Evolutionary conservation across 1,140 invertebrate genomes (phyloP).

Genomic region (Bombus ignitus): DNA sequence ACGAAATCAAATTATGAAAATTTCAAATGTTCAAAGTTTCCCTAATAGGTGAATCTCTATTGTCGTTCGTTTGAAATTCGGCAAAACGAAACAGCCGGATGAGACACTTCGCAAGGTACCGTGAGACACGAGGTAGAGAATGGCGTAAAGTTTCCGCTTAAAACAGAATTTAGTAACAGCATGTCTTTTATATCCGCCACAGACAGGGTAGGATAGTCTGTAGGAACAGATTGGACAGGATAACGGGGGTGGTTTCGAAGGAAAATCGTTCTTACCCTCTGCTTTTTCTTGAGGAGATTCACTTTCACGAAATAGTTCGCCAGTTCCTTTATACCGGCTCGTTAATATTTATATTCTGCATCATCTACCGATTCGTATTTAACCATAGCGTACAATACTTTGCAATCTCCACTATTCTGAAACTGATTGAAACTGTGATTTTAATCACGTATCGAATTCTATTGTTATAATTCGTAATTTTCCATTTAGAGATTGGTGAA

Average conservation of each 20-base stretch:
- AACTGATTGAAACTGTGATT: background rate
- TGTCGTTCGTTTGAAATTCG: constrained; percentile 40
- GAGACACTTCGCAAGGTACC: constrained; percentile 48
- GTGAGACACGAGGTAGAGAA: constrained; percentile 35
- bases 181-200: constrained; percentile 59
- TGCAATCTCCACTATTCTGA: no score
- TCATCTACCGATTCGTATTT: constrained; percentile 17
- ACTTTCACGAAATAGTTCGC: constrained; percentile 13
- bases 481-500: background rate
- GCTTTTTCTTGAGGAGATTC: constrained; percentile 53
- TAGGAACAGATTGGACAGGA: constrained; percentile 52
- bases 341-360: constrained; percentile 48
- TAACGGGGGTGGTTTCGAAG: constrained; percentile 47
- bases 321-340: background rate
- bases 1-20: background rate
- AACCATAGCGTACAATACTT: background rate
- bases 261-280: constrained; percentile 54
- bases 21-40: background rate
- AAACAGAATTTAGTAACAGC: constrained; percentile 68
- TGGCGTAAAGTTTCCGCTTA: constrained; percentile 66
- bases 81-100: constrained; percentile 49
- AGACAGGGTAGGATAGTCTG: constrained; percentile 59
- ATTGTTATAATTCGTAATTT: no score
- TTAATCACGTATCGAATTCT: no score
- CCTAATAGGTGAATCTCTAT: background rate